A percentile compares a stretch with the other conserved stretches of the same genome.
Evolutionary conservation across 2,888 invertebrate species (phyloP).

Genomic region (Isoperla grammatica): DNA sequence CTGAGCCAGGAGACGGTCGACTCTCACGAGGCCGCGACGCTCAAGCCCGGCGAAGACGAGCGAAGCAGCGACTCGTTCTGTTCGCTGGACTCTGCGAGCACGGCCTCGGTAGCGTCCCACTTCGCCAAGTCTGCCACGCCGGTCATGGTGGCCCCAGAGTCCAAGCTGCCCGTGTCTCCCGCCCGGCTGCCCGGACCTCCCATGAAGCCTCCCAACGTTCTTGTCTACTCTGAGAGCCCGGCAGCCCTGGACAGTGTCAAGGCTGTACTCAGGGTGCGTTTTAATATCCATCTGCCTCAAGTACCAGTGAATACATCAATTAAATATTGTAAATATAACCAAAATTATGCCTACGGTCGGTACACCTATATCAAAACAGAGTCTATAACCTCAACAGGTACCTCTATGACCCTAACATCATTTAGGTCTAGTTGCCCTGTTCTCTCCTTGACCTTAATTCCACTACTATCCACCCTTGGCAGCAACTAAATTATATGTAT

Average conservation of each 20-base stretch:
- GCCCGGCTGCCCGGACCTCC: background rate
- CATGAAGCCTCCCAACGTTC: conserved; percentile 71
- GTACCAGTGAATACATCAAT: too few relatives aligned
- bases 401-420: too few relatives aligned
- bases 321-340: too few relatives aligned
- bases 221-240: conserved; percentile 74
- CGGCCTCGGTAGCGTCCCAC: conserved; percentile 26
- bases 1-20: conserved; percentile 11
- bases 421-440: too few relatives aligned
- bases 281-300: background rate
- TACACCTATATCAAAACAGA: too few relatives aligned
- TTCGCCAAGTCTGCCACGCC: background rate
- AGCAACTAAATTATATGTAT: too few relatives aligned
- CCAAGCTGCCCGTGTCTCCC: too few relatives aligned
- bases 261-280: conserved; percentile 49
- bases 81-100: conserved; percentile 33
- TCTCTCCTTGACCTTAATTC: too few relatives aligned
- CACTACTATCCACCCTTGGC: too few relatives aligned
- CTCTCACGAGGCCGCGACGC: background rate
- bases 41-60: background rate
- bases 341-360: too few relatives aligned
- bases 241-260: conserved; percentile 69
- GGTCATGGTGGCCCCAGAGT: too few relatives aligned
- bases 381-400: too few relatives aligned
- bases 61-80: conserved; percentile 32